Conservation (phyloP, 2,113 vertebrate species). For the Rhizomys pruinosus region DNA sequence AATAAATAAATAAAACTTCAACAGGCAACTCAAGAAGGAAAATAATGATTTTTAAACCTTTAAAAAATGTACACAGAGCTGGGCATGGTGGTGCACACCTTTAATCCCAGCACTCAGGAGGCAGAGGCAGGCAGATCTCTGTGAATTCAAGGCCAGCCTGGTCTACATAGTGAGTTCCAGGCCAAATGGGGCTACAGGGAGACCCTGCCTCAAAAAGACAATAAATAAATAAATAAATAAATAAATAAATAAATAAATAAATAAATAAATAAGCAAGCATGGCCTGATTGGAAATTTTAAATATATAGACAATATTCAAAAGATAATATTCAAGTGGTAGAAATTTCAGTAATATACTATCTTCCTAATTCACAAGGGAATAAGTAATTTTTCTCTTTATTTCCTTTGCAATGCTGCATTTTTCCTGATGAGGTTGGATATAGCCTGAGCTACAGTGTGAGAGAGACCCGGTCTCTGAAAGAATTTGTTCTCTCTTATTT, state of each 20-base stretch:
- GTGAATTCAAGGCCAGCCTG: too few relatives aligned
- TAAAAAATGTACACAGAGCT: too few relatives aligned
- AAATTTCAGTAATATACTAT: not conserved
- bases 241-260: too few relatives aligned
- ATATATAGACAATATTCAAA: conserved; percentile 8
- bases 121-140: too few relatives aligned
- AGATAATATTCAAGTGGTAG: conserved; percentile 19
- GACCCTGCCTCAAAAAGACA: too few relatives aligned
- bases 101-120: too few relatives aligned
- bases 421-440: not conserved
- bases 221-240: too few relatives aligned
- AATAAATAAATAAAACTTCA: not conserved
- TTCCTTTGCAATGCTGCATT: conserved; percentile 39
- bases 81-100: too few relatives aligned
- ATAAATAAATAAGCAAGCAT: too few relatives aligned
- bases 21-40: not conserved
- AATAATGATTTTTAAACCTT: not conserved
- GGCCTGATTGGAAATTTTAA: conserved; percentile 21
- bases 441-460: not conserved
- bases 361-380: not conserved
- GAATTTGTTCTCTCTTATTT: too few relatives aligned
- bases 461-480: not conserved
- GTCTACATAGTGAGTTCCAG: too few relatives aligned
- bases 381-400: conserved; percentile 4
- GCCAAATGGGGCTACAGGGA: too few relatives aligned